Evolutionary conservation across 2,888 invertebrate species (phyloP).

Genomic region (Ectobius pallidus): DNA sequence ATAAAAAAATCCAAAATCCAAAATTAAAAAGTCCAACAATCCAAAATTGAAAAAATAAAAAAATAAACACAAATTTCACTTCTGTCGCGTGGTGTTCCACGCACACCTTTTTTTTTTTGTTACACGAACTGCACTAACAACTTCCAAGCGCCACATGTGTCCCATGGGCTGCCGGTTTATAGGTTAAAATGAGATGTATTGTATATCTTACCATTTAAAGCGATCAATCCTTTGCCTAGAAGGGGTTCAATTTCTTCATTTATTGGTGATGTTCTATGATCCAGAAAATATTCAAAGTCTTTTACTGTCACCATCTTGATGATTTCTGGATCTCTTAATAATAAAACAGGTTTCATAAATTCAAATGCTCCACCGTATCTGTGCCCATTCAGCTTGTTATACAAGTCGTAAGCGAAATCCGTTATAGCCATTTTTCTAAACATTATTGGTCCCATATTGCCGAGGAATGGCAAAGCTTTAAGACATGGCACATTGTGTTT

Average conservation of each 20-base stretch:
- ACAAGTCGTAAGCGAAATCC: background rate
- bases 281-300: conserved; percentile 38
- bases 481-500: conserved; percentile 20
- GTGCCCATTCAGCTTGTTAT: conserved; percentile 18
- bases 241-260: conserved; percentile 13
- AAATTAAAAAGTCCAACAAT: too few relatives aligned
- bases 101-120: too few relatives aligned
- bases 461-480: conserved; percentile 52
- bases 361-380: conserved; percentile 3
- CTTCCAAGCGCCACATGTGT: too few relatives aligned
- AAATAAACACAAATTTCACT: too few relatives aligned
- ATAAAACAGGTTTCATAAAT: background rate
- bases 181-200: too few relatives aligned
- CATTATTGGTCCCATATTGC: conserved; percentile 54
- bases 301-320: conserved; percentile 38
- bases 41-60: too few relatives aligned
- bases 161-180: too few relatives aligned
- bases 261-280: conserved; percentile 12
- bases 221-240: background rate
- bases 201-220: conserved; percentile 12
- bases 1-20: too few relatives aligned
- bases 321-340: conserved; percentile 38
- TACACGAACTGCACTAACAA: too few relatives aligned
- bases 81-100: too few relatives aligned
- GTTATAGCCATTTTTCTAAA: conserved; percentile 46